phyloP scores from a whole-genome alignment of 2,888 invertebrate species.

The Tanypteryx hageni region DNA sequence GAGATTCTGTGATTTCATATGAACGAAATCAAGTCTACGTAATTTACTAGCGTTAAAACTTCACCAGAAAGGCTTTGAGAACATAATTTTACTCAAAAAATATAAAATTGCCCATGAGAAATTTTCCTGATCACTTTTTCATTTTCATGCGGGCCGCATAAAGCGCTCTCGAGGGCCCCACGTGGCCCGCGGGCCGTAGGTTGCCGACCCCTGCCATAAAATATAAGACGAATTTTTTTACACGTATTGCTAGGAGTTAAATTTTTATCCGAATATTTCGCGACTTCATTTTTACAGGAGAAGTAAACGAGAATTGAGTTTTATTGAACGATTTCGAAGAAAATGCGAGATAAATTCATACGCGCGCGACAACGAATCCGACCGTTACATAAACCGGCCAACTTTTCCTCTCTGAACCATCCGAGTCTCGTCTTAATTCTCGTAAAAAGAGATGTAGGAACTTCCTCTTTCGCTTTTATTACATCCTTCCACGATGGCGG shows the following conservation, averaged over 20 bases:
- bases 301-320: neutral
- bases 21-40: too few relatives aligned
- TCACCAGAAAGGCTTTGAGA: too few relatives aligned
- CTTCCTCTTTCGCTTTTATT: conserved; percentile 30
- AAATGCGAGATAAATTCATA: neutral
- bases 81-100: too few relatives aligned
- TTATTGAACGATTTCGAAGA: neutral
- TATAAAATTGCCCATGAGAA: too few relatives aligned
- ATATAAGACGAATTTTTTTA: too few relatives aligned
- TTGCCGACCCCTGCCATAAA: too few relatives aligned
- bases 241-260: neutral
- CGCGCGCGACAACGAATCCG: neutral
- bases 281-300: neutral
- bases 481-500: neutral
- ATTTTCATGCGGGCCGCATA: too few relatives aligned
- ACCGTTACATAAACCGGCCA: neutral
- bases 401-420: neutral
- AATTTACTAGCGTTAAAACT: too few relatives aligned
- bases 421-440: neutral
- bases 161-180: too few relatives aligned
- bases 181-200: too few relatives aligned
- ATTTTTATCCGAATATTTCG: neutral
- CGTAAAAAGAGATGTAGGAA: neutral
- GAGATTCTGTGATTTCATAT: too few relatives aligned
- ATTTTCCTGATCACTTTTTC: too few relatives aligned